Conservation (phyloP, 2,797 vertebrate species). For the Molossus molossus region DNA sequence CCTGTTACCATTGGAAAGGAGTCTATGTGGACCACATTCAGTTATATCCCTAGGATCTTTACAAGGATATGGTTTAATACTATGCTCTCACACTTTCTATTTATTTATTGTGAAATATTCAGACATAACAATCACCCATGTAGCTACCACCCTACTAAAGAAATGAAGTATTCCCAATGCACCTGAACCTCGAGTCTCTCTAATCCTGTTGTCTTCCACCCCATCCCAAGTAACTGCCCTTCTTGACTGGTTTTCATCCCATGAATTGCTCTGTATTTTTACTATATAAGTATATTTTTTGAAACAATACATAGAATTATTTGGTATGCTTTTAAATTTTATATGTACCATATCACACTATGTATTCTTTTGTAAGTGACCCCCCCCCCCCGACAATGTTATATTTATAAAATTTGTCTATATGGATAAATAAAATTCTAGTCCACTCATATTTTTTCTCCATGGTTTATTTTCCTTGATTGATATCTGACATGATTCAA, state of each 20-base stretch:
- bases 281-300: not conserved
- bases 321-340: conserved; percentile 21
- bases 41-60: not conserved
- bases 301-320: conserved; percentile 12
- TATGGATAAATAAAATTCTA: not conserved
- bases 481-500: not conserved
- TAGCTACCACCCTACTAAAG: not conserved
- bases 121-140: not conserved
- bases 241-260: not conserved
- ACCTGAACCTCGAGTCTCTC: not conserved
- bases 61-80: not conserved
- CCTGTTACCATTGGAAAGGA: not conserved
- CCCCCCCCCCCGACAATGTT: not conserved
- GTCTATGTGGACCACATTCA: not conserved
- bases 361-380: not conserved
- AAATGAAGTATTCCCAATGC: not conserved
- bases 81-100: not conserved
- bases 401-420: not conserved
- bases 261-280: not conserved
- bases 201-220: not conserved
- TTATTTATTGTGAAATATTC: conserved; percentile 49
- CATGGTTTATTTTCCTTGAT: not conserved
- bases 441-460: not conserved
- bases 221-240: not conserved
- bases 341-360: not conserved